Percentiles rank a stretch among this genome's conserved stretches.
phyloP scores from a whole-genome alignment of 2,113 vertebrate species.

The Oncorhynchus masou region DNA sequence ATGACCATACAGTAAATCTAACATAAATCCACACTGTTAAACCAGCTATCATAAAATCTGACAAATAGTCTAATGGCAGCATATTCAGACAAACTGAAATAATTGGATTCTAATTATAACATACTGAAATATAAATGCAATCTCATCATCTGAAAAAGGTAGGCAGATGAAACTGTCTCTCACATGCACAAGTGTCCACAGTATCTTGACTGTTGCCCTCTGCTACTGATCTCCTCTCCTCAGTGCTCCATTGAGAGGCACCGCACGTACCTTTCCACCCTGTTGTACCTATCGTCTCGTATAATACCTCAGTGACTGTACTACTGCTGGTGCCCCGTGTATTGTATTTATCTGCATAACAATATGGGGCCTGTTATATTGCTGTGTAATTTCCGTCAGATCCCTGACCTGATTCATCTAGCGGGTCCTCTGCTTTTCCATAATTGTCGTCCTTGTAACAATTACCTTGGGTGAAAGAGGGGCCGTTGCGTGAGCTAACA shows the following conservation, averaged over 20 bases:
- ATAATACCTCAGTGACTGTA: slow-evolving; percentile 37
- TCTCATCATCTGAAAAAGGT: not conserved
- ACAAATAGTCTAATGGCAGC: too few relatives aligned
- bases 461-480: slow-evolving; percentile 32
- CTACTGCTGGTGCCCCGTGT: slow-evolving; percentile 20
- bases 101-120: not conserved
- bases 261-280: slow-evolving; percentile 31
- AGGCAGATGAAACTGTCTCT: slow-evolving; percentile 2
- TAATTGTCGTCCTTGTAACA: slow-evolving; percentile 49
- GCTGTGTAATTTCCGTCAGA: slow-evolving; percentile 42
- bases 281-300: slow-evolving; percentile 29
- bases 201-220: slow-evolving; percentile 46
- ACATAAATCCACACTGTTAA: too few relatives aligned
- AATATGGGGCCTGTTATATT: slow-evolving; percentile 41
- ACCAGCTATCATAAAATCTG: too few relatives aligned
- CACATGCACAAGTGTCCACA: slow-evolving; percentile 19
- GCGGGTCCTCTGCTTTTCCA: slow-evolving; percentile 25
- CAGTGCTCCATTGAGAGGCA: slow-evolving; percentile 46
- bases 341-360: slow-evolving; percentile 42
- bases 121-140: not conserved
- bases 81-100: too few relatives aligned
- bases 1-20: too few relatives aligned
- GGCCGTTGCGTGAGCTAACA: slow-evolving; percentile 20
- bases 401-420: slow-evolving; percentile 12
- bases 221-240: slow-evolving; percentile 23